Conservation (phyloP, 2,888 invertebrate genomes). For the Cheilosia grossa region DNA sequence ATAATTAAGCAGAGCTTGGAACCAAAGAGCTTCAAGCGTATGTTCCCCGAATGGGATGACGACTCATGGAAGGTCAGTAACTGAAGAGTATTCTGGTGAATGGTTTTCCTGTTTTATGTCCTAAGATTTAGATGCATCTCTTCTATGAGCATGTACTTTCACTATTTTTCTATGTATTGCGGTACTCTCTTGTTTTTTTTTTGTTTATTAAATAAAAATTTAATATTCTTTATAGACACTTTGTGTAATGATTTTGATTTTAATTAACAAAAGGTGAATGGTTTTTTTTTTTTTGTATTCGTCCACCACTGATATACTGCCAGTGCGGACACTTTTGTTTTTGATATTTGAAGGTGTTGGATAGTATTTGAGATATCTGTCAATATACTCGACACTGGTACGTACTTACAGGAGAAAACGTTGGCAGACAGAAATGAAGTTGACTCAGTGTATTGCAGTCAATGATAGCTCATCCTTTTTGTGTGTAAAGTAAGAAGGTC, state of each 20-base stretch:
- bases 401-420: no score
- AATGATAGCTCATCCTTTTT: no score
- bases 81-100: slow-evolving; percentile 55
- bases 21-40: slow-evolving; percentile 88
- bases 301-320: no score
- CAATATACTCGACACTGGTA: no score
- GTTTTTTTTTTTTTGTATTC: neutral
- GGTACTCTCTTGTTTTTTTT: slow-evolving; percentile 17
- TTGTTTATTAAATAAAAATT: slow-evolving; percentile 48
- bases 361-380: no score
- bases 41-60: slow-evolving; percentile 90
- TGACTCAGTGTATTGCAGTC: no score
- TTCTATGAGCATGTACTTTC: neutral
- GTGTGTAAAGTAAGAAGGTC: no score
- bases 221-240: slow-evolving; percentile 25
- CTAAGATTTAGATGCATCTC: slow-evolving; percentile 5
- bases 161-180: slow-evolving; percentile 9
- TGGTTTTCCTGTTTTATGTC: slow-evolving; percentile 21
- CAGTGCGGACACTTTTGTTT: no score
- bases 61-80: slow-evolving; percentile 87
- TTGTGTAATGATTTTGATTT: slow-evolving; percentile 13
- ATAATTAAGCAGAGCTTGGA: slow-evolving; percentile 90
- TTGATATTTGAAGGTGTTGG: no score
- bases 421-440: no score
- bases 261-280: neutral